phyloP scores from a whole-genome alignment of 2,113 vertebrate genomes.

The Murina feae region DNA sequence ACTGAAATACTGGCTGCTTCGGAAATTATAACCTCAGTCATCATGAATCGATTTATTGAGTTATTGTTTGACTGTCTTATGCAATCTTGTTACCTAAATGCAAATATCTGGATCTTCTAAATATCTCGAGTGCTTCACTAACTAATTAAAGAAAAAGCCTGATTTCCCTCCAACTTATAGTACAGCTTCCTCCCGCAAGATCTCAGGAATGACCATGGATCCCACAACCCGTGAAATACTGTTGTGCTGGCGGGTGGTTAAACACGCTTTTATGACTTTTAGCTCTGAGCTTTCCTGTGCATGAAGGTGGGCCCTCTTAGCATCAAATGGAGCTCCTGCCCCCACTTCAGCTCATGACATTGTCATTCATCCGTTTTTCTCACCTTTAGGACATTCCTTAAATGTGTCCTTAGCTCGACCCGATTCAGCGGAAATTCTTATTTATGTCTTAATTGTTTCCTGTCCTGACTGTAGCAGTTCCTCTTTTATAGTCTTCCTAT shows the following conservation, averaged over 20 bases:
- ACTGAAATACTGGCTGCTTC: not conserved
- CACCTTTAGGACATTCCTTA: not conserved
- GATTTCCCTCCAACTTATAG: not conserved
- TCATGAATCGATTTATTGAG: not conserved
- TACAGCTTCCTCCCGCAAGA: not conserved
- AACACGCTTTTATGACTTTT: not conserved
- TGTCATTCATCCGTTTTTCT: not conserved
- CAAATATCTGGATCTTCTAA: not conserved
- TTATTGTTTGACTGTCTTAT: not conserved
- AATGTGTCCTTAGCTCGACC: constrained; percentile 43
- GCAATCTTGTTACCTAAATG: not conserved
- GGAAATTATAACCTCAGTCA: not conserved
- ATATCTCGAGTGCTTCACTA: not conserved
- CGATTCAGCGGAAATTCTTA: constrained; percentile 12
- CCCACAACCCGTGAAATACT: not conserved
- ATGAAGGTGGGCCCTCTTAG: not conserved
- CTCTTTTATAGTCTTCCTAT: not conserved
- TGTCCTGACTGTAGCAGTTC: constrained; percentile 12
- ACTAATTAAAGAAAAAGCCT: not conserved
- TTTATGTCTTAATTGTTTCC: constrained; percentile 61
- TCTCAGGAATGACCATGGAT: not conserved
- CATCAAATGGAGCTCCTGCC: not conserved
- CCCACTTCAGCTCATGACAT: not conserved
- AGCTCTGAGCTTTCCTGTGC: not conserved
- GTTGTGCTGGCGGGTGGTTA: not conserved